Percentiles rank a stretch among this genome's conserved stretches.
phyloP scores from a whole-genome alignment of 2,888 invertebrate species.

The Teinopalpus imperialis region DNA sequence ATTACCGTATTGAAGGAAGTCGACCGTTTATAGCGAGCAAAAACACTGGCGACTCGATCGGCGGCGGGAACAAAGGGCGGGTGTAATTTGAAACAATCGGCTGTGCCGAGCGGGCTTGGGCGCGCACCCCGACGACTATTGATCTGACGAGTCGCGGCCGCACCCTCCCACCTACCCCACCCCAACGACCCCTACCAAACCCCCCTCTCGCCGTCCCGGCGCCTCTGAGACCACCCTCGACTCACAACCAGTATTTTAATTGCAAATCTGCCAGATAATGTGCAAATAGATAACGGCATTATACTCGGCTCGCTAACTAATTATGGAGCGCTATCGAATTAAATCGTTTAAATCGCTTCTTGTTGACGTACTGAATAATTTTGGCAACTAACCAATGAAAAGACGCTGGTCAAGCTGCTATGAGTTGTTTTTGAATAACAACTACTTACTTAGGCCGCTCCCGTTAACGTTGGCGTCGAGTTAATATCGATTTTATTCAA shows the following conservation, averaged over 20 bases:
- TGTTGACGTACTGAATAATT: conserved; percentile 4
- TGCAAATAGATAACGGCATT: conserved; percentile 81
- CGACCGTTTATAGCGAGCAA: conserved; percentile 75
- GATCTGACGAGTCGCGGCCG: conserved; percentile 65
- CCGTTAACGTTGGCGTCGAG: too few relatives aligned
- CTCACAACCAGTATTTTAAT: conserved; percentile 77
- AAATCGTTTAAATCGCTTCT: conserved; percentile 29
- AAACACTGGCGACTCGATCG: conserved; percentile 76
- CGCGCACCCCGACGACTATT: conserved; percentile 77
- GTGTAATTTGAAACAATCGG: conserved; percentile 81
- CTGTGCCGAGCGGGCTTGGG: conserved; percentile 70
- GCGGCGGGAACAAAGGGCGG: conserved; percentile 77
- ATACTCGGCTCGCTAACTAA: conserved; percentile 75
- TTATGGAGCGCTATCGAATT: conserved; percentile 68
- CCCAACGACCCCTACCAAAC: conserved; percentile 37
- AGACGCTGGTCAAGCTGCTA: too few relatives aligned
- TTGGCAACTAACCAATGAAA: conserved; percentile 3
- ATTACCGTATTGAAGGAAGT: conserved; percentile 79
- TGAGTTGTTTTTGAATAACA: too few relatives aligned
- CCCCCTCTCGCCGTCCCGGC: conserved; percentile 39
- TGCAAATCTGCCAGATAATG: conserved; percentile 82
- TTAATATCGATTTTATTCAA: too few relatives aligned
- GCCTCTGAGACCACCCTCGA: conserved; percentile 31
- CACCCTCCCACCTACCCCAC: conserved; percentile 38
- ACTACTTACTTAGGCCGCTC: too few relatives aligned